Percentiles rank a stretch among this genome's conserved stretches.
phyloP scores from a whole-genome alignment of 2,113 vertebrate species.

The Gopherus flavomarginatus region DNA sequence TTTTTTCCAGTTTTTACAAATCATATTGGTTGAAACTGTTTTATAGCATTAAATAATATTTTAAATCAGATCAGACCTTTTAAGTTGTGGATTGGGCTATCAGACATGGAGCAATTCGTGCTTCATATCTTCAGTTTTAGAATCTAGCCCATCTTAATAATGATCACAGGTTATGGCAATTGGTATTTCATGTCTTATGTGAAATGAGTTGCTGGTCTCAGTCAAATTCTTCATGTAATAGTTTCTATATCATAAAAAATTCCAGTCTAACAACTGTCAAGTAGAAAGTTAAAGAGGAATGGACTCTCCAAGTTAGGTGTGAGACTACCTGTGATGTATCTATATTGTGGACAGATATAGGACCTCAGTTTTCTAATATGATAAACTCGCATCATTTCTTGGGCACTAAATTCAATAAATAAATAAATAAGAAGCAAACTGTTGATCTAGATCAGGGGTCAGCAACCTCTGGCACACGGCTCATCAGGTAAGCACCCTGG shows the following conservation, averaged over 20 bases:
- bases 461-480: background rate
- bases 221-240: background rate
- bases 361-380: background rate
- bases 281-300: background rate
- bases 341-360: background rate
- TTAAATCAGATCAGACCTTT: background rate
- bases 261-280: background rate
- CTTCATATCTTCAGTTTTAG: background rate
- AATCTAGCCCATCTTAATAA: background rate
- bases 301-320: background rate
- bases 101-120: background rate
- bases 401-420: background rate
- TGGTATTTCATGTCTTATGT: background rate
- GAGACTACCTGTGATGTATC: background rate
- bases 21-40: background rate
- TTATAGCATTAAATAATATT: background rate
- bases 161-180: background rate
- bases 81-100: background rate
- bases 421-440: background rate
- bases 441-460: no score
- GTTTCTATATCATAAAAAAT: background rate
- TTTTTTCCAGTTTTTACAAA: background rate
- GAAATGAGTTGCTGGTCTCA: background rate
- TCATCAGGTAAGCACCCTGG: no score
- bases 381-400: background rate